Evolutionary conservation across 2,888 invertebrate species (phyloP), one percentile per base, ranked within the genome.

Genomic region (Eilema sororculum): DNA sequence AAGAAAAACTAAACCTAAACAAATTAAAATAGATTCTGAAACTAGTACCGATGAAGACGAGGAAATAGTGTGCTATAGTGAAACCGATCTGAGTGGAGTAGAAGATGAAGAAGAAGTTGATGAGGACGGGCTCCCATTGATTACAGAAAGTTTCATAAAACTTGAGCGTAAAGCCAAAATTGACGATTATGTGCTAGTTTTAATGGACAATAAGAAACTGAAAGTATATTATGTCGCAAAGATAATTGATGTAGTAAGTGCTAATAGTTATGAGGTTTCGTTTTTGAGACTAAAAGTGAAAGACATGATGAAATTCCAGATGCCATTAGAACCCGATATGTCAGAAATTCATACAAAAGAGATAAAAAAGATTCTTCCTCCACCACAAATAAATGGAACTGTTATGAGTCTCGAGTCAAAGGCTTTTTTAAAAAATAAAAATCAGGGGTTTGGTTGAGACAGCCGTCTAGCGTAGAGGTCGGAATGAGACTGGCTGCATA

Each of bases 281-380:
- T 37, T 9, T 37, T 16, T 62, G 22, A 33, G 33, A 33, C n/a
- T 62, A 24, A 33, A 37, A 62, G 22, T 13, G 12, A 59, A 59
- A 25, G 25, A 59, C 5, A 25, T 13, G 10, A 59, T 59, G 59
- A 59, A 59, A 28, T 37, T 37, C n/a, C 20, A 12, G 37, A 33
- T 62, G 33, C 62, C 62, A n/a, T 12, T 37, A 13, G 62, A 62
- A 62, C 62, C 62, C 9, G 62, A 62, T 37, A 5, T 62, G 22
- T 6, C 62, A 22, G 16, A 24, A 28, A 22, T 62, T 3, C 25
- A 62, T 33, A 33, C 8, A 33, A 33, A 33, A 33, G 30, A 33
- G 30, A 33, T 33, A 33, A 33, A 33, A 33, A 33, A 33, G 30
- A 33, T 33, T 33, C 30, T 33, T 33, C 30, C 30, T 33, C 30